phyloP scores from a whole-genome alignment of 1,140 invertebrate species.

The Drosophila leontia region DNA sequence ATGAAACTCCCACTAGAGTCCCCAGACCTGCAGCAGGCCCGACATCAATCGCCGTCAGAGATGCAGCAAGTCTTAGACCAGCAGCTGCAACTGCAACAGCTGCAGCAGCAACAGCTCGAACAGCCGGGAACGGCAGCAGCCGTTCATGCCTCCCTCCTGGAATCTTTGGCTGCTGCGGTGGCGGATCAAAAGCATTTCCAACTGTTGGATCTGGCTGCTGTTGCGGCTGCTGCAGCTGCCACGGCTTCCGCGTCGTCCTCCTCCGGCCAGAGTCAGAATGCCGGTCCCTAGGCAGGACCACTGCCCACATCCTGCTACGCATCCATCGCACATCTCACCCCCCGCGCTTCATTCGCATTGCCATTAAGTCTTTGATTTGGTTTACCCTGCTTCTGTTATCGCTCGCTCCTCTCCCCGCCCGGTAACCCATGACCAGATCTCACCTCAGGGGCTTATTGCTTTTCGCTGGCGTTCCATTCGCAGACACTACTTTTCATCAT shows the following conservation, averaged over 20 bases:
- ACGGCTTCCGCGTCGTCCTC: constrained; percentile 47
- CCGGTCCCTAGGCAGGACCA: constrained; percentile 44
- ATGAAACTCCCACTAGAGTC: constrained; percentile 48
- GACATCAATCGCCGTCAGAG: constrained; percentile 61
- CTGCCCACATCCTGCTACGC: constrained; percentile 10
- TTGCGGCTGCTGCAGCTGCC: constrained; percentile 69
- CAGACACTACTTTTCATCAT: constrained; percentile 7
- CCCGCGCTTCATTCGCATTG: not conserved
- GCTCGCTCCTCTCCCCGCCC: not conserved
- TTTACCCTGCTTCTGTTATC: constrained; percentile 10
- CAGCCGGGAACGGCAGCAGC: constrained; percentile 59
- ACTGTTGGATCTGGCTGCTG: constrained; percentile 75
- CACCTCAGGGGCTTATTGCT: constrained; percentile 39
- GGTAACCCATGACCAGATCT: constrained; percentile 9
- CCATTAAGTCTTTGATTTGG: constrained; percentile 3
- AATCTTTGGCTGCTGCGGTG: constrained; percentile 70
- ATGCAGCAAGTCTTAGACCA: constrained; percentile 49
- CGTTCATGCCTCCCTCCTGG: constrained; percentile 70
- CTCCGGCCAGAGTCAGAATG: constrained; percentile 64
- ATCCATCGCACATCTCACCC: constrained; percentile 11
- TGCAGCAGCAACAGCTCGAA: constrained; percentile 47
- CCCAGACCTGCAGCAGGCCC: constrained; percentile 60
- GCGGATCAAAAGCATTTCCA: constrained; percentile 78
- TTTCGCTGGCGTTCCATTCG: constrained; percentile 8
- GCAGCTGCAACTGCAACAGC: constrained; percentile 44